These are phyloP conservation scores for Tortricodes alternella DNA, from an alignment of 2,888 invertebrate species.

Conservation along the genomic window DNA sequence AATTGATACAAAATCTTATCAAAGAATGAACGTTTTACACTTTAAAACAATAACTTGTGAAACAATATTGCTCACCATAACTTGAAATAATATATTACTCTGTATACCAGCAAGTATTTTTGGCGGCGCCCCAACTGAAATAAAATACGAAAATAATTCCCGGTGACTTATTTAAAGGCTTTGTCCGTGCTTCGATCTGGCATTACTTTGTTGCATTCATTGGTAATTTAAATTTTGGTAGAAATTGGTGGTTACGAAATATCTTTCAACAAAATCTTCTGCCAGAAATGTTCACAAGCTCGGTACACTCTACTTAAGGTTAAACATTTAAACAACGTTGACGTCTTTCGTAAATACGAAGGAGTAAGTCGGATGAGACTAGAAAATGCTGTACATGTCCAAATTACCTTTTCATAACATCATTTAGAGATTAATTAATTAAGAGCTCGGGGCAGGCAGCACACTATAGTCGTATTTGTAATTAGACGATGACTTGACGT, in stretches of 20 bases:
- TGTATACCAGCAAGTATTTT: slow-evolving; percentile 16
- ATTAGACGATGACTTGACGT: too few species aligned
- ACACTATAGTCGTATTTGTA: too few species aligned
- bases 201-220: neutral
- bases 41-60: neutral
- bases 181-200: slow-evolving; percentile 9
- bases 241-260: neutral
- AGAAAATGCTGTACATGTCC: too few species aligned
- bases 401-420: too few species aligned
- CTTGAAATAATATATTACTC: slow-evolving; percentile 12
- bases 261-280: too few species aligned
- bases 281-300: too few species aligned
- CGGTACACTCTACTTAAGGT: too few species aligned
- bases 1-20: neutral
- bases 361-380: too few species aligned
- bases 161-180: slow-evolving; percentile 18
- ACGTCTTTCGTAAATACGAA: too few species aligned
- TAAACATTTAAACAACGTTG: too few species aligned
- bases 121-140: slow-evolving; percentile 11
- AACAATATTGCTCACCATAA: slow-evolving; percentile 12
- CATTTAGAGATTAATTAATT: too few species aligned
- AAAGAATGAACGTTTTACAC: neutral
- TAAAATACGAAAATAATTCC: slow-evolving; percentile 15
- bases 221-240: neutral
- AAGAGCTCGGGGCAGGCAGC: too few species aligned